Evolutionary conservation across 1,140 invertebrate genomes (phyloP).

Genomic region (Zelostemma sp.): DNA sequence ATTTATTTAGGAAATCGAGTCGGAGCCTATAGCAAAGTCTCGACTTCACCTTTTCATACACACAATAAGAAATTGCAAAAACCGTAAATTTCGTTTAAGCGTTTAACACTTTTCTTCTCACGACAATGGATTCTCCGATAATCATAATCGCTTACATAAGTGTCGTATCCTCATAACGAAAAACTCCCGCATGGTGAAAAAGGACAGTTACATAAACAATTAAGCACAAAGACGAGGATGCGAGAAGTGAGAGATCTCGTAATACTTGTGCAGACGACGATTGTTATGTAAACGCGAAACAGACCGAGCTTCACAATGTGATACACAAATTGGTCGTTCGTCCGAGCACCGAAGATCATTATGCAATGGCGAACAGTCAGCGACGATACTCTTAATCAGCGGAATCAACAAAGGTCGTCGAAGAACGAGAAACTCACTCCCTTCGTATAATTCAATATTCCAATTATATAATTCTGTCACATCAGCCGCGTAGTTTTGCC

Average conservation of each 20-base stretch:
- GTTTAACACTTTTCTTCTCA: not conserved
- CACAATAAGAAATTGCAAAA: not conserved
- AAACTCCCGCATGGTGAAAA: not conserved
- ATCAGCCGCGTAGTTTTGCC: not conserved
- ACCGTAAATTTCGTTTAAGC: not conserved
- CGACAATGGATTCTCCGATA: not conserved
- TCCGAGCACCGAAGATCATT: conserved; percentile 28
- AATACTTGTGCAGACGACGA: conserved; percentile 39
- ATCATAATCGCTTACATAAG: conserved; percentile 6
- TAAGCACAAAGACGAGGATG: conserved; percentile 9
- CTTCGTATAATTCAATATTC: conserved; percentile 1
- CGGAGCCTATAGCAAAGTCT: not conserved
- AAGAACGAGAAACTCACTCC: not conserved
- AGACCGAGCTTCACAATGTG: conserved; percentile 26
- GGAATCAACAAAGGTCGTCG: not conserved
- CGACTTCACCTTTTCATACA: conserved; percentile 7
- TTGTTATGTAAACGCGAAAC: conserved; percentile 41
- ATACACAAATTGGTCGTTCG: conserved; percentile 46
- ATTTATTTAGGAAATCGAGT: conserved; percentile 4
- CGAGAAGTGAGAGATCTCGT: conserved; percentile 27
- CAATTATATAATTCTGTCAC: not conserved
- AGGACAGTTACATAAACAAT: conserved; percentile 3
- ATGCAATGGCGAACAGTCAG: conserved; percentile 32
- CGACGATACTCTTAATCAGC: conserved; percentile 4
- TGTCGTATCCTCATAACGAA: conserved; percentile 5